phyloP scores from a whole-genome alignment of 2,113 vertebrate genomes.

The Oncorhynchus mykiss region DNA sequence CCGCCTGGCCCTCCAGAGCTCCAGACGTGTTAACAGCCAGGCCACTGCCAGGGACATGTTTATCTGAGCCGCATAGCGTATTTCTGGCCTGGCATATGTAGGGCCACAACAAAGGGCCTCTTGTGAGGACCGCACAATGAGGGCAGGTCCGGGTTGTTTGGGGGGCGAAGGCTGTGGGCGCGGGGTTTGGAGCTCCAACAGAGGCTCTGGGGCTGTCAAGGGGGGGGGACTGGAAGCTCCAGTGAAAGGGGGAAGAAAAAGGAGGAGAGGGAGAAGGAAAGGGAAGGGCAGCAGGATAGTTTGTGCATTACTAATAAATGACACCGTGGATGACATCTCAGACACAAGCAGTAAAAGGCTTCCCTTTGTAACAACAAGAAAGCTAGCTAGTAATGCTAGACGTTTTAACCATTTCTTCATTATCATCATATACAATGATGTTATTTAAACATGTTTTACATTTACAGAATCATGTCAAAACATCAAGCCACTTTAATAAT shows the following conservation, averaged over 20 bases:
- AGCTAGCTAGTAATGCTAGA: background rate
- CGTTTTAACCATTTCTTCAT: background rate
- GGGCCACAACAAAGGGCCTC: conserved; percentile 52
- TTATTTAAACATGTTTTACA: background rate
- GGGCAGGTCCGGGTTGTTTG: conserved; percentile 31
- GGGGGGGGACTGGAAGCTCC: background rate
- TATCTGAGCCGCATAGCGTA: conserved; percentile 34
- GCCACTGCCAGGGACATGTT: conserved; percentile 22
- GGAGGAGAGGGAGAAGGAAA: background rate
- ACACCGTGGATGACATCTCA: background rate
- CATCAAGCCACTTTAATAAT: too few species aligned
- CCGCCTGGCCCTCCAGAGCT: background rate
- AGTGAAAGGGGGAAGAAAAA: background rate
- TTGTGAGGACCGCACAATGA: conserved; percentile 51
- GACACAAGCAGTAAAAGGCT: background rate
- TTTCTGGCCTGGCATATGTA: conserved; percentile 56
- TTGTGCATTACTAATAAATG: background rate
- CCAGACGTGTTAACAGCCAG: conserved; percentile 48
- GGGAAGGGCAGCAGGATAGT: background rate
- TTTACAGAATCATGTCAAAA: background rate
- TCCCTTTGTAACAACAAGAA: background rate
- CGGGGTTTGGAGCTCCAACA: background rate
- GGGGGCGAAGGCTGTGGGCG: conserved; percentile 24
- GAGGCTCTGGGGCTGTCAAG: background rate
- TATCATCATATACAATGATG: too few species aligned